Conservation (phyloP, 2,797 vertebrate species). For the Enteromius radiatus region DNA sequence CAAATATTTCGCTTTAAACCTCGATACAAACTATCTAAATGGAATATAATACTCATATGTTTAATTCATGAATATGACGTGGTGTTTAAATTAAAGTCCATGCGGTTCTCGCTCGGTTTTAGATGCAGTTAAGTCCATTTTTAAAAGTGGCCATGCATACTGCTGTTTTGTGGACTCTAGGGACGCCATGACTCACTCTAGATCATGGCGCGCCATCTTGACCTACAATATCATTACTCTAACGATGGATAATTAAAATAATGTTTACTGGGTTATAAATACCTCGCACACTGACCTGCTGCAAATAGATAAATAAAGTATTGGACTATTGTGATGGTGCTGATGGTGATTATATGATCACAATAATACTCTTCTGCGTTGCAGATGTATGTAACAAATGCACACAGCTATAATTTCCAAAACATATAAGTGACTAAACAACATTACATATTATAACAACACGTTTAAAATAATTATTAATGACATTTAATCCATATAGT, state of each 20-base stretch:
- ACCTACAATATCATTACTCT: conserved; percentile 23
- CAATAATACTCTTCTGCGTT: background rate
- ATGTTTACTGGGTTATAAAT: background rate
- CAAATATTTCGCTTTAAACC: background rate
- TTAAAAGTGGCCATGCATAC: conserved; percentile 43
- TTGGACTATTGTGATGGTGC: background rate
- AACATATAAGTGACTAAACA: background rate
- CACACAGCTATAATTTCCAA: background rate
- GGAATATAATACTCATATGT: background rate
- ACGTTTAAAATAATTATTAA: background rate
- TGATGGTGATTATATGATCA: background rate
- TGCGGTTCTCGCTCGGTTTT: conserved; percentile 14
- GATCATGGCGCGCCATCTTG: conserved; percentile 59
- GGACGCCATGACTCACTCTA: conserved; percentile 60
- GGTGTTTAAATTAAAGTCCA: background rate
- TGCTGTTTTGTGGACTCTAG: conserved; percentile 53
- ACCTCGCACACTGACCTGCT: background rate
- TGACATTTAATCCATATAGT: background rate
- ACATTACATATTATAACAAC: too few relatives aligned
- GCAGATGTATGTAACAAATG: conserved; percentile 8
- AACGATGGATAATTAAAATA: conserved; percentile 6
- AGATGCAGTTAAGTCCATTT: conserved; percentile 53
- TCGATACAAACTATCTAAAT: too few relatives aligned
- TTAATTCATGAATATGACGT: background rate
- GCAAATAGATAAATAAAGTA: background rate